Evolutionary conservation across 2,888 invertebrate genomes (phyloP), one percentile per base, ranked within the genome.

Genomic region (Andrena haemorrhoa): DNA sequence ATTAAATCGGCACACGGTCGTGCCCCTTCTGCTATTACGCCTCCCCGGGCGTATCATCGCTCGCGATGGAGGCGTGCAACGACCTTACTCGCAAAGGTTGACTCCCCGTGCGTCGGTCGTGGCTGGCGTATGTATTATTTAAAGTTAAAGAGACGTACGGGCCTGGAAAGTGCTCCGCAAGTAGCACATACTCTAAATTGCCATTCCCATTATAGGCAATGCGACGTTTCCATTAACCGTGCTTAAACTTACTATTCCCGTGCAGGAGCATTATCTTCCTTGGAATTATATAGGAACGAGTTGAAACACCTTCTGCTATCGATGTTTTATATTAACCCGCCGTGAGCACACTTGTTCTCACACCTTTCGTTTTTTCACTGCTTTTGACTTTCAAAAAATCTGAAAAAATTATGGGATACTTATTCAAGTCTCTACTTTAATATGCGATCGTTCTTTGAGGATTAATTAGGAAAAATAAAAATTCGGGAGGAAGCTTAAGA

Each of bases 11-110:
- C 1, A 10, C 35, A 20, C 35, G 2, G 16, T 20, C 47, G 41
- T 51, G 10, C 10, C 6, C 12, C 20, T 41, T 26, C 53, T 20
- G 7, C n/a, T 72, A 60, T 33, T 58, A 23, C 8, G 56, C 23
- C 23, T 73, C 61, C 5, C 16, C 12, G n/a, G n/a, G n/a, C 23
- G 47, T 31, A 63, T 26, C 35, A 12, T 29, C 61, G 20, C 58
- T 1, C 20, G 26, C 70, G 26, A 81, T 33, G 35, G 26, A 66
- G 68, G 56, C 61, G 65, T 33, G 23, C 78, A 71, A 75, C 60
- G 75, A 72, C 75, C 75, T 56, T 72, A 72, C 26, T 72, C 10
- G n/a, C 7, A 56, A 75, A 69, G 58, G 29, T 61, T 73, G 63
- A 56, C 74, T 26, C 78, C 56, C 53, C 10, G 41, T 31, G 66